Conservation (phyloP, 1,140 invertebrate genomes). For the Pollicipes pollicipes region DNA sequence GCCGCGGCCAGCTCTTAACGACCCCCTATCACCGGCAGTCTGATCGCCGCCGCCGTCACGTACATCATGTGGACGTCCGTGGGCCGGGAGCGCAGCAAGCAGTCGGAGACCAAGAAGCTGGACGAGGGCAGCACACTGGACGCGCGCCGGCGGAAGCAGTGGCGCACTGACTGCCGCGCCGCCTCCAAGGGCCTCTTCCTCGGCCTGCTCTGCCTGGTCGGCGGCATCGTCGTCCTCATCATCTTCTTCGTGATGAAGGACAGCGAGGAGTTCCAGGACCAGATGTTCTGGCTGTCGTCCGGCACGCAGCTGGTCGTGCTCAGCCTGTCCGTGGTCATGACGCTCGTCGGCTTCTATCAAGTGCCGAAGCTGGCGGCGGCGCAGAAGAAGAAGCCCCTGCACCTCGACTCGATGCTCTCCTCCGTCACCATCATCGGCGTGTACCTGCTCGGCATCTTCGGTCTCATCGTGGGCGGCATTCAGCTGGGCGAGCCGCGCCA, state of each 20-base stretch:
- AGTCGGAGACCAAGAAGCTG: constrained; percentile 12
- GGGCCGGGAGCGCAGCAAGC: constrained; percentile 25
- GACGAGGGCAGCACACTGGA: constrained; percentile 13
- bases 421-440: constrained; percentile 37
- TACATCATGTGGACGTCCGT: constrained; percentile 43
- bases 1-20: too few relatives aligned
- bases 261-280: constrained; percentile 32
- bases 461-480: constrained; percentile 28
- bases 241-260: constrained; percentile 43
- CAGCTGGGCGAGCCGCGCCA: constrained; percentile 23
- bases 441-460: constrained; percentile 38
- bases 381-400: constrained; percentile 23
- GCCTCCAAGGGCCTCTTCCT: constrained; percentile 42
- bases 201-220: constrained; percentile 39
- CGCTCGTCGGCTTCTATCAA: constrained; percentile 23
- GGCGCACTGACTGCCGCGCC: constrained; percentile 31
- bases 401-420: constrained; percentile 32
- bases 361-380: constrained; percentile 30
- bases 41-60: constrained; percentile 41
- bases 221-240: constrained; percentile 40
- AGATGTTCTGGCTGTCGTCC: constrained; percentile 26
- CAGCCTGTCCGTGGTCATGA: constrained; percentile 29
- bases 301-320: constrained; percentile 24
- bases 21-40: constrained; percentile 22
- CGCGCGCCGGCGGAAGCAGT: constrained; percentile 12